Evolutionary conservation across 2,113 vertebrate genomes (phyloP), one percentile per base, ranked within the genome.

Genomic region (Opisthocomus hoazin): DNA sequence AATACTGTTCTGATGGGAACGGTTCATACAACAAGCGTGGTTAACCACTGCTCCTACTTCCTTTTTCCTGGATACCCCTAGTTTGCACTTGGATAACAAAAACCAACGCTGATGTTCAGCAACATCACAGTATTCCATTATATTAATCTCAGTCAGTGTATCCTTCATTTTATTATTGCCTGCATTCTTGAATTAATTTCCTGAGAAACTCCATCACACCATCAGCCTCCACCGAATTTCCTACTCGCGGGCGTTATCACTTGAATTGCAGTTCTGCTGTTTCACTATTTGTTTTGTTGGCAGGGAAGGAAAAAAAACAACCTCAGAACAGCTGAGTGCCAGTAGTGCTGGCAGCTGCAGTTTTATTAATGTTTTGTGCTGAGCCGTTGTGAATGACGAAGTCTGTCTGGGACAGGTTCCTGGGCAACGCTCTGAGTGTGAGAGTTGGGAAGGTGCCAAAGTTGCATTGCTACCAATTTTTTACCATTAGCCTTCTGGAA

Each of bases 321-420:
- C 66, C n/a, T 82, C 18, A 24, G 12, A 96, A 63, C 37, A 96
- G 61, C 76, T 56, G 60, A 96, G 60, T 82, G 87, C 85, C 41
- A 45, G 65, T 34, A 66, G 75, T 92, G 74, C 84, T 91, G 89
- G 88, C 5, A 32, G 84, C 69, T 90, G 84, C 36, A 88, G 58
- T 39, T 89, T 96, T 97, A 96, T 96, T 97, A 95, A 94, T 94
- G 57, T 74, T 91, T 95, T 88, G 34, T 81, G 74, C 61, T 80
- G 63, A 95, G 70, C 71, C 53, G 16, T 61, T 2, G 6, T 83
- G 87, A 96, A 92, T 94, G 94, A 94, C 90, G 39, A 88, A 95
- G 46, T 89, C 15, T 84, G 93, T 58, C 93, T 93, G 82, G 91
- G 82, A 78, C 63, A 15, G 0, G 1, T 58, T 60, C 45, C 45